Base-by-base conservation (phyloP, 2,888 invertebrate species). In the Aleiodes alternator region DNA sequence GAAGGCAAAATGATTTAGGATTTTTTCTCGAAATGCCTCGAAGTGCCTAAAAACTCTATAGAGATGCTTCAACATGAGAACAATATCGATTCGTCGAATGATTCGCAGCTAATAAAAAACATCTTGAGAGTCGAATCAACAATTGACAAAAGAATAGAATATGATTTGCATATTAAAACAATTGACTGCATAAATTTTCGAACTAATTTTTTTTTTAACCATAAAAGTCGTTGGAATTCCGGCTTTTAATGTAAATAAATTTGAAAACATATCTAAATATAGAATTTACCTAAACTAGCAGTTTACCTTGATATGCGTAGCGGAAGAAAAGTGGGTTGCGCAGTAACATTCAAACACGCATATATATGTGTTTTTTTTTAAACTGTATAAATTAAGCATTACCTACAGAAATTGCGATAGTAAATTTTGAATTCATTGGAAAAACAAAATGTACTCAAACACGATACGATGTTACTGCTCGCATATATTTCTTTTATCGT, bases 281-380 rank as follows among this genome's bases (percentile, higher is more conserved):
- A 56, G 11, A 61, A 61, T 12, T 23, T 12, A 38, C 61, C 34
- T 38, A 61, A 38, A 34, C 38, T 38, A 34, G 61, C 61, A 61
- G 61, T 38, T 61, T 38, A 61, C 61, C 61, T 61, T 61, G 61
- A 61, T 61, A 31, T 38, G 61, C 38, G 43, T 43, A 11, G 61
- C 38, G n/a, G 61, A 38, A 61, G 16, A 38, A 61, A 61, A 61
- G 16, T 61, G 34, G 61, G 61, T 61, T 61, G 61, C 61, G 12
- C 61, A 61, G 38, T 38, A 34, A 23, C 34, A 34, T 12, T 38
- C n/a, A n/a, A 61, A 34, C 7, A 7, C 38, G 38, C n/a, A 34
- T 11, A 61, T 34, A 38, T 61, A n/a, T 61, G 14, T 23, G 23
- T 23, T 23, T 23, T 23, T 23, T 23, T 23, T 23, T 2, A 61